Conservation (phyloP, 1,140 invertebrate genomes). For the Sipha flava region DNA sequence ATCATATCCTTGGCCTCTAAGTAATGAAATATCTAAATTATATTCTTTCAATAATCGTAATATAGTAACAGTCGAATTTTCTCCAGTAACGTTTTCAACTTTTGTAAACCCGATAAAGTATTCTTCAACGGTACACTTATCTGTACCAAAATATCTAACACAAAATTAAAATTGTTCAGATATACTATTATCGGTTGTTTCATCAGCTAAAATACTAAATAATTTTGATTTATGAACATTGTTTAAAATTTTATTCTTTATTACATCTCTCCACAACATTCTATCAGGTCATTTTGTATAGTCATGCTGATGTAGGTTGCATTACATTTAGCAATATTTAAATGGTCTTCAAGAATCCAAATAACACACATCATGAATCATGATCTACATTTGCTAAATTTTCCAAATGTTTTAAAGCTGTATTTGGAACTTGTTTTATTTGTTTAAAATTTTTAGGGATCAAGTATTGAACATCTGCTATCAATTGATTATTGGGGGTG, state of each 20-base stretch:
- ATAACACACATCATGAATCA: too few relatives aligned
- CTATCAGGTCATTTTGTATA: constrained; percentile 36
- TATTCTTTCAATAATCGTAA: neutral
- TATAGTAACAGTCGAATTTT: neutral
- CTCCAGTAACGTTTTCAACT: neutral
- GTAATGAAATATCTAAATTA: neutral
- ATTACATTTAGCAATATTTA: constrained; percentile 36
- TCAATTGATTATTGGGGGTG: too few relatives aligned
- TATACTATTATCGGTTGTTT: constrained; percentile 35
- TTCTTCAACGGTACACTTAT: neutral
- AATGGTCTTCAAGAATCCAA: constrained; percentile 37
- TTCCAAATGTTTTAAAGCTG: too few relatives aligned
- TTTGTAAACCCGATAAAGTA: neutral
- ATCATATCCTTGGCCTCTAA: constrained; percentile 16
- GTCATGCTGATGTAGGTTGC: constrained; percentile 34
- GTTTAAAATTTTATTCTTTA: constrained; percentile 31
- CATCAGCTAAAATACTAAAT: constrained; percentile 36
- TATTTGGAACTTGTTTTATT: too few relatives aligned
- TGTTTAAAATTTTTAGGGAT: too few relatives aligned
- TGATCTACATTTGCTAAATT: too few relatives aligned
- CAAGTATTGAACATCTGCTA: too few relatives aligned
- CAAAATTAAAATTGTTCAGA: constrained; percentile 38
- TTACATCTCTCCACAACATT: constrained; percentile 33
- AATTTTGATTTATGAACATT: constrained; percentile 33
- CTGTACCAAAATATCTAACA: constrained; percentile 24